Conservation (phyloP, 2,113 vertebrate species). For the Caranx ignobilis region DNA sequence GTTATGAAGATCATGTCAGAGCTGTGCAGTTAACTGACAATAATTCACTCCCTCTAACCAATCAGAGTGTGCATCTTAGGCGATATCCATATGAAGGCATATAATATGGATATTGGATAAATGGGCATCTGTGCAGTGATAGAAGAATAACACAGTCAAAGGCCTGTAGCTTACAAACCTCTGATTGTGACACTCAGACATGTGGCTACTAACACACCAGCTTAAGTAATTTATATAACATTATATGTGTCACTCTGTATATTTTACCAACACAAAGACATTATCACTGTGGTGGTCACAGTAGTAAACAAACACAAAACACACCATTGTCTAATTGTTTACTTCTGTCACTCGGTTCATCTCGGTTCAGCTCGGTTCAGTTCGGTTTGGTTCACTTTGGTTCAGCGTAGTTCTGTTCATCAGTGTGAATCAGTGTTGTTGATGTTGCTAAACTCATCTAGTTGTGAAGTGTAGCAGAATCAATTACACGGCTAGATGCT, state of each 20-base stretch:
- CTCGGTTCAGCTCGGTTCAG: slow-evolving; percentile 18
- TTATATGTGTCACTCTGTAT: neutral
- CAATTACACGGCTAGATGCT: slow-evolving; percentile 84
- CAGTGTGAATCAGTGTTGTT: slow-evolving; percentile 76
- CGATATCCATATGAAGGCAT: neutral
- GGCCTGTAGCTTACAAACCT: neutral
- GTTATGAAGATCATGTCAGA: neutral
- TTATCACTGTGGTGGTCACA: neutral
- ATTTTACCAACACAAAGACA: neutral
- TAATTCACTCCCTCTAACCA: neutral
- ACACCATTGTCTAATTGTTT: slow-evolving; percentile 11
- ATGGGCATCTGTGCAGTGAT: neutral
- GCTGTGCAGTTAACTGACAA: neutral
- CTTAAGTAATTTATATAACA: neutral
- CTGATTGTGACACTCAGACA: slow-evolving; percentile 9
- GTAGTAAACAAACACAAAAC: slow-evolving; percentile 12
- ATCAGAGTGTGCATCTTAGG: slow-evolving; percentile 6
- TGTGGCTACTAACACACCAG: neutral
- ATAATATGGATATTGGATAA: slow-evolving; percentile 2
- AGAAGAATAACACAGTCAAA: neutral
- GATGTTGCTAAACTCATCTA: slow-evolving; percentile 81
- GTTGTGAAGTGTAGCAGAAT: slow-evolving; percentile 82
- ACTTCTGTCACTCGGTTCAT: slow-evolving; percentile 9
- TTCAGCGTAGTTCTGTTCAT: slow-evolving; percentile 59
- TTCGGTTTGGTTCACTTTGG: slow-evolving; percentile 41